Base-by-base conservation (phyloP, 2,888 invertebrate genomes). In the Athalia cordata region DNA sequence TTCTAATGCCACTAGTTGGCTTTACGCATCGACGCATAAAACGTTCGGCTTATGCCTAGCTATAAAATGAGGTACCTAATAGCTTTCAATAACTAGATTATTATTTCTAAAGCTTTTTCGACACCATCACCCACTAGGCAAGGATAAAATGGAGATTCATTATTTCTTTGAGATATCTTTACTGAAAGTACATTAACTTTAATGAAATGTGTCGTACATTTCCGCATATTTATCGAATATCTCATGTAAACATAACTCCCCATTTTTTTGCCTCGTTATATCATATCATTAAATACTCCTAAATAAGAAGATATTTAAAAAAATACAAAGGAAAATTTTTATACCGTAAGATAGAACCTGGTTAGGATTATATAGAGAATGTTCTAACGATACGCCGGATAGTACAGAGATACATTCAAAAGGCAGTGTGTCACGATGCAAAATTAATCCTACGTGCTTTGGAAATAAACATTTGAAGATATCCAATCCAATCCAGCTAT, bases 71-170 rank as follows among this genome's bases (percentile, higher is more conserved):
- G 74, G 52, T 79, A 68, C 55, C 61, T 66, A 67, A 74, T 29
- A 2, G 29, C 2, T 29, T 29, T 29, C 29, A 29, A 55, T 68
- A 49, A 80, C 64, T 74, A 82, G 78, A 79, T 77, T 66, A 79
- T 77, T 66, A 80, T 77, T 45, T 72, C 65, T 77, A 80, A 66
- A 74, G 47, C 79, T 76, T 79, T 77, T 75, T 55, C 81, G 79
- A 81, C 77, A 83, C 83, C 83, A 84, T 80, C 81, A 83, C 83
- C 82, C 81, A 82, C 64, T 80, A 82, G 77, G 72, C 79, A 79
- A 65, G 68, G 70, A 79, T 79, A 79, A 65, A 81, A 72, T 72
- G 57, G 59, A 72, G 70, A 67, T 49, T 49, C 9, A 59, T 15
- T 72, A 59, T 15, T 72, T 45, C 47, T 47, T n/a, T 59, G 45